Evolutionary conservation across 2,113 vertebrate species (phyloP).

Genomic region (Cebus imitator): DNA sequence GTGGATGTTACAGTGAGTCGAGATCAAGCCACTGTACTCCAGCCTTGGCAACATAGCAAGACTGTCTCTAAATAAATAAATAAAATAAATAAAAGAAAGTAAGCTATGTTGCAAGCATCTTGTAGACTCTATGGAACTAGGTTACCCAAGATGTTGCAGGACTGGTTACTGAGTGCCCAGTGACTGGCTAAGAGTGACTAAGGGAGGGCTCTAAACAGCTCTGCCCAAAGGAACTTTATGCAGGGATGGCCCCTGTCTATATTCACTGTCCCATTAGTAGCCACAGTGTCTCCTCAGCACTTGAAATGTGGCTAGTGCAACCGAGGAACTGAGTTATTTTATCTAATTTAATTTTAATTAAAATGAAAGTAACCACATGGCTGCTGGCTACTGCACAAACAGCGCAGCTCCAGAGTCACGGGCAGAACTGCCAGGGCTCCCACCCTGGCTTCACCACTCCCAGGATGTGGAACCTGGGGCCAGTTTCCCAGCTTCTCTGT

Average conservation of each 20-base stretch:
- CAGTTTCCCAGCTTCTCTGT: background rate
- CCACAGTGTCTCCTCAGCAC: background rate
- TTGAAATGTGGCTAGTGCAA: background rate
- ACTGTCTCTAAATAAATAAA: too few relatives aligned
- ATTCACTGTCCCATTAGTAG: background rate
- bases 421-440: background rate
- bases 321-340: background rate
- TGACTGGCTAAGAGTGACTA: background rate
- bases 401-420: background rate
- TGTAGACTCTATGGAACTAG: rapidly evolving
- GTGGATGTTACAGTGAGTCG: too few relatives aligned
- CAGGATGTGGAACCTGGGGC: background rate
- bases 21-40: too few relatives aligned
- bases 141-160: too few relatives aligned
- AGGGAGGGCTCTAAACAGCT: too few relatives aligned
- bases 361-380: background rate
- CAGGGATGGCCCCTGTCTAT: rapidly evolving
- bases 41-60: too few relatives aligned
- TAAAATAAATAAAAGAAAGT: background rate
- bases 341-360: background rate
- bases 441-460: background rate
- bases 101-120: background rate
- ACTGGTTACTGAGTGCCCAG: background rate
- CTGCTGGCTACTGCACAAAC: background rate
- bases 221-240: rapidly evolving